phyloP scores from a whole-genome alignment of 2,113 vertebrate genomes.

The Vanacampus margaritifer region DNA sequence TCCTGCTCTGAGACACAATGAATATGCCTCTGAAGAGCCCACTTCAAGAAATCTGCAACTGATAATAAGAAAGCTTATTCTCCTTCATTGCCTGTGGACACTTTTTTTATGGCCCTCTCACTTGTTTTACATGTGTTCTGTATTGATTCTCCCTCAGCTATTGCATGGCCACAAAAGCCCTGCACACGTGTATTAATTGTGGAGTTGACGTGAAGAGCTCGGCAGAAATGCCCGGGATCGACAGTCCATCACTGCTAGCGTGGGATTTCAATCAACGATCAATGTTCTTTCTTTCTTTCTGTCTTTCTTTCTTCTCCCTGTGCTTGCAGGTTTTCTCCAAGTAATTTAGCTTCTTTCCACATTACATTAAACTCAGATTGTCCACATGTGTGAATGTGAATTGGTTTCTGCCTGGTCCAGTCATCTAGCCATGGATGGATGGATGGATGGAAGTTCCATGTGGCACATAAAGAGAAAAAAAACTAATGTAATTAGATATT shows the following conservation, averaged over 20 bases:
- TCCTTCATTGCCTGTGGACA: slow-evolving; percentile 31
- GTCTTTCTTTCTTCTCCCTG: too few relatives aligned
- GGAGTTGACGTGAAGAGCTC: slow-evolving; percentile 37
- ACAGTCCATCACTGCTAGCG: not conserved
- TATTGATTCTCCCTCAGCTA: not conserved
- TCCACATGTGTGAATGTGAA: too few relatives aligned
- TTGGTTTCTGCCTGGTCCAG: too few relatives aligned
- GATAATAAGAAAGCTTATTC: slow-evolving; percentile 56
- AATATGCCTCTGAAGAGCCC: slow-evolving; percentile 41
- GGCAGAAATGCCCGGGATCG: slow-evolving; percentile 12
- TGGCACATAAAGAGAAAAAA: too few relatives aligned
- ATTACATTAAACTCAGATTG: too few relatives aligned
- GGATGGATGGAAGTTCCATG: too few relatives aligned
- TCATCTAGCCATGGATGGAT: too few relatives aligned
- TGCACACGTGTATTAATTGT: slow-evolving; percentile 28
- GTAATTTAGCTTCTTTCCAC: too few relatives aligned
- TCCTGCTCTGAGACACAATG: slow-evolving; percentile 37
- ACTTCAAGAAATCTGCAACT: slow-evolving; percentile 37
- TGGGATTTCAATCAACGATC: not conserved
- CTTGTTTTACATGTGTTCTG: slow-evolving; percentile 12
- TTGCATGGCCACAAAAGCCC: slow-evolving; percentile 33
- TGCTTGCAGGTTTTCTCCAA: too few relatives aligned
- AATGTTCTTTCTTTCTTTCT: not conserved
- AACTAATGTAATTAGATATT: too few relatives aligned
- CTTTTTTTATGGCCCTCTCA: slow-evolving; percentile 32